Evolutionary conservation across 2,888 invertebrate genomes (phyloP).

Genomic region (Cyclophora punctaria): DNA sequence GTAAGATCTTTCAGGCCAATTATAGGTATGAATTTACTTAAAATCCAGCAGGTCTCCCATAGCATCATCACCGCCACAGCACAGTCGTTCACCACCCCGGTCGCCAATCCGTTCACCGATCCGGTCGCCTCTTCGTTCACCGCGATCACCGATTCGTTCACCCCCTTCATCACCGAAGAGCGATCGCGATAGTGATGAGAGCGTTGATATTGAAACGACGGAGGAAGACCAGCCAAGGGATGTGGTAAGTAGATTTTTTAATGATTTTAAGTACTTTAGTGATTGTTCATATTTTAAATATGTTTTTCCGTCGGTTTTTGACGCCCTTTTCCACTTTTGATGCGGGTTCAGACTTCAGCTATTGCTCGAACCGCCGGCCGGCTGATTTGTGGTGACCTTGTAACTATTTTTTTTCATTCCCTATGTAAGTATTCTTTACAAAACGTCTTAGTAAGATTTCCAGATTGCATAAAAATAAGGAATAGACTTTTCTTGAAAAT

Average conservation of each 20-base stretch:
- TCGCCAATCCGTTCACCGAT: conserved; percentile 40
- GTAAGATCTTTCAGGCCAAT: no score
- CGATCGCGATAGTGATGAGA: conserved; percentile 84
- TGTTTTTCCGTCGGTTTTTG: no score
- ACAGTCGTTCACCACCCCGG: conserved; percentile 33
- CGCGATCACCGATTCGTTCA: conserved; percentile 41
- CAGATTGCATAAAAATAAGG: neutral
- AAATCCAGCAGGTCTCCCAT: conserved; percentile 37
- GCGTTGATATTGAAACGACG: conserved; percentile 91
- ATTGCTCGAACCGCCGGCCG: no score
- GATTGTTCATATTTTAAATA: no score
- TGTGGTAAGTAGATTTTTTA: conserved; percentile 36
- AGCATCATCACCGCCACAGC: conserved; percentile 43
- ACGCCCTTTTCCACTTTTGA: no score
- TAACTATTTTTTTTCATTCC: no score
- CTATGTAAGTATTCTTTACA: no score
- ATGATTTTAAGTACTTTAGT: no score
- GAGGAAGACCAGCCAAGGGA: conserved; percentile 78
- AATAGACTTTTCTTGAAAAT: neutral
- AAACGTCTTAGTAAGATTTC: neutral
- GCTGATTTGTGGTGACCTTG: no score
- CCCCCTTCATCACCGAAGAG: conserved; percentile 57
- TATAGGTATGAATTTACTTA: no score
- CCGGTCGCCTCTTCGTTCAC: conserved; percentile 40
- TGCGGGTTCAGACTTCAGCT: no score